phyloP scores from a whole-genome alignment of 2,888 invertebrate genomes.

The Athalia cordata region DNA sequence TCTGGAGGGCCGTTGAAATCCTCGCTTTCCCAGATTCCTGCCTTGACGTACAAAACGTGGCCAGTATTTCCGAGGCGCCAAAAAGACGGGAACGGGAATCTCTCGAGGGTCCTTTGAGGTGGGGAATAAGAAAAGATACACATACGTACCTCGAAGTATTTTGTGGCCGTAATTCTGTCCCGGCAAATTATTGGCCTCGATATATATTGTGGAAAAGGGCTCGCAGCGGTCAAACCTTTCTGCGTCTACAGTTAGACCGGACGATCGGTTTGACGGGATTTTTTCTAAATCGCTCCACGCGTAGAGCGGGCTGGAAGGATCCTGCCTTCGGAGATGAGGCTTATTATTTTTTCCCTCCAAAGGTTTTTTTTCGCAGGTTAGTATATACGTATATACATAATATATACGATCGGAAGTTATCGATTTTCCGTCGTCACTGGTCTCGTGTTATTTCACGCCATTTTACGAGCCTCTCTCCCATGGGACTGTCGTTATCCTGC shows the following conservation, averaged over 20 bases:
- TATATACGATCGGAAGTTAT: constrained; percentile 26
- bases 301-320: constrained; percentile 6
- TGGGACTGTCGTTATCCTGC: constrained; percentile 37
- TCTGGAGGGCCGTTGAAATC: not conserved
- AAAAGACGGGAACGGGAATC: too few relatives aligned
- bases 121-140: too few relatives aligned
- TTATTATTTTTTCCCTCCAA: constrained; percentile 38
- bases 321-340: constrained; percentile 37
- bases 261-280: constrained; percentile 4
- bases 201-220: not conserved
- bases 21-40: not conserved
- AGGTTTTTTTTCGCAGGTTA: constrained; percentile 16
- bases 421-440: constrained; percentile 41
- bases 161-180: not conserved
- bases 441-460: constrained; percentile 39
- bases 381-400: not conserved
- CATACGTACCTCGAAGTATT: not conserved
- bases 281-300: constrained; percentile 16
- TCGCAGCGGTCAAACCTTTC: constrained; percentile 19
- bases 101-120: too few relatives aligned
- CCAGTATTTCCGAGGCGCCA: not conserved
- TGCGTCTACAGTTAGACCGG: not conserved
- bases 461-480: constrained; percentile 36
- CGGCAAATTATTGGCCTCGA: constrained; percentile 16
- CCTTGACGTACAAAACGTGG: not conserved